phyloP scores from a whole-genome alignment of 1,140 invertebrate species.

The Diorhabda sublineata region DNA sequence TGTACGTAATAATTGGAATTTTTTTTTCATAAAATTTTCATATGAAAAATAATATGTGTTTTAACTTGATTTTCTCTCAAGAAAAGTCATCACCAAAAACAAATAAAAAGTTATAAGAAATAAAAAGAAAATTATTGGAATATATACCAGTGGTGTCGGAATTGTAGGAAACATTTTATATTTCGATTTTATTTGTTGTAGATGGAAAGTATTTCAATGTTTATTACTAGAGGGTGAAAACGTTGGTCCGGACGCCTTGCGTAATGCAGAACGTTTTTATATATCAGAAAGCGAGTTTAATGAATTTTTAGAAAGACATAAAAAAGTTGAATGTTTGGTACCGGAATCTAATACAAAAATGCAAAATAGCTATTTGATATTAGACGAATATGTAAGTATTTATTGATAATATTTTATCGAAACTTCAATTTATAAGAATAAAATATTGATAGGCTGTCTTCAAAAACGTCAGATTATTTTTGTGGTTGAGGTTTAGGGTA shows the following conservation, averaged over 20 bases:
- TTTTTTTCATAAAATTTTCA: too few species aligned
- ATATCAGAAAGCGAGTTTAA: constrained; percentile 49
- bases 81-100: too few species aligned
- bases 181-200: background rate
- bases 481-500: too few species aligned
- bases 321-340: constrained; percentile 47
- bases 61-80: too few species aligned
- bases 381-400: constrained; percentile 50
- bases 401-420: too few species aligned
- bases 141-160: background rate
- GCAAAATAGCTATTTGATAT: constrained; percentile 52
- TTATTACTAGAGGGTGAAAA: constrained; percentile 52
- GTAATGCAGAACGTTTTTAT: constrained; percentile 49
- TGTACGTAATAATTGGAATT: too few species aligned
- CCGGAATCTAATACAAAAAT: constrained; percentile 52
- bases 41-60: too few species aligned
- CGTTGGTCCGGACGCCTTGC: constrained; percentile 45
- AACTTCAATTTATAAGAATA: too few species aligned
- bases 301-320: constrained; percentile 47
- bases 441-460: too few species aligned
- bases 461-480: too few species aligned
- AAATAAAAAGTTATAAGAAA: too few species aligned
- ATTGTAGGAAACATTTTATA: background rate
- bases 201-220: constrained; percentile 50
- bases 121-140: too few species aligned